Conservation (phyloP, 92 coral and sea anemone species). For the Hydrozoanthus gracilis region DNA sequence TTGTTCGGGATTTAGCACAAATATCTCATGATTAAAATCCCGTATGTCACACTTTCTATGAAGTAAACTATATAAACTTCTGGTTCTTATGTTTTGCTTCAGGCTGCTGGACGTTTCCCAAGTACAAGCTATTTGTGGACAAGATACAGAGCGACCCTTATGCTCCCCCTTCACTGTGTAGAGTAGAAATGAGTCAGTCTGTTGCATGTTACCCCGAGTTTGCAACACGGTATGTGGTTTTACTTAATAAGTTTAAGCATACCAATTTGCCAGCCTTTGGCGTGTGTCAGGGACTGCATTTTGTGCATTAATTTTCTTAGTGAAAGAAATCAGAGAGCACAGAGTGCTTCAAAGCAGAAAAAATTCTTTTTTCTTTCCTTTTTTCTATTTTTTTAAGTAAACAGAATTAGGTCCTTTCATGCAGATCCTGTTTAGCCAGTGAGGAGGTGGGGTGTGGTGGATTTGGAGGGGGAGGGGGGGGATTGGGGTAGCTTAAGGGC, state of each 20-base stretch:
- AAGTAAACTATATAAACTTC: neutral
- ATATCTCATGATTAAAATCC: neutral
- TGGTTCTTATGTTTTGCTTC: neutral
- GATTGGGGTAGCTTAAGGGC: no score
- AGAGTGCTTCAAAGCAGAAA: no score
- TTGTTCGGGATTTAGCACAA: neutral
- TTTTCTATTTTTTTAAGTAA: no score
- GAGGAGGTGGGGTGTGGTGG: no score
- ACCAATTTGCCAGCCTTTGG: no score
- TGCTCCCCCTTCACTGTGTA: conserved; percentile 67
- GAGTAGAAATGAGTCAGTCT: conserved; percentile 64
- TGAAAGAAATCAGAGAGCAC: no score
- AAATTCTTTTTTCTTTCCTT: no score
- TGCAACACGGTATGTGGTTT: conserved; percentile 42
- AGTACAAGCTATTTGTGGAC: conserved; percentile 66
- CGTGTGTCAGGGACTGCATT: no score
- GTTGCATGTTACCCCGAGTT: conserved; percentile 62
- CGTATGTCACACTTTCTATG: neutral
- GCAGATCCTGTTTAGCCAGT: no score
- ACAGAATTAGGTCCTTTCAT: no score
- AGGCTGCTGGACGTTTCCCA: conserved; percentile 73
- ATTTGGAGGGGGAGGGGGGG: no score
- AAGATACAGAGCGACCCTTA: conserved; percentile 73
- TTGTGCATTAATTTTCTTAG: no score
- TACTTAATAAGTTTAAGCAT: neutral